phyloP scores from a whole-genome alignment of 2,797 vertebrate genomes.

The Mus caroli region DNA sequence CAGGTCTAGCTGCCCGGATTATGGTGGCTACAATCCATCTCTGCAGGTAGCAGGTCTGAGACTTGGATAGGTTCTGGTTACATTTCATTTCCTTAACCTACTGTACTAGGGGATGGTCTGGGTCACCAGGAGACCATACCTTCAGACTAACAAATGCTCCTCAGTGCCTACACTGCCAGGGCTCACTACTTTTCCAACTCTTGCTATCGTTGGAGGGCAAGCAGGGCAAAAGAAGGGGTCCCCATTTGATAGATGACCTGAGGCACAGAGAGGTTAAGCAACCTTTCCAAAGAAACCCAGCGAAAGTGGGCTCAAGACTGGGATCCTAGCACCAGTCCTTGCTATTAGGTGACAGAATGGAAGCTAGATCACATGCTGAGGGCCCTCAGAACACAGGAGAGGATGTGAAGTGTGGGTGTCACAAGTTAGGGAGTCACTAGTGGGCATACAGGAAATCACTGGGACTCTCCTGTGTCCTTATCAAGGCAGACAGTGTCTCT shows the following conservation, averaged over 20 bases:
- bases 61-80: not conserved
- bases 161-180: not conserved
- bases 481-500: not conserved
- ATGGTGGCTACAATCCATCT: not conserved
- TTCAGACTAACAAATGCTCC: not conserved
- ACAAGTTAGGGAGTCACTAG: not conserved
- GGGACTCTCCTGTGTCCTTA: constrained; percentile 29
- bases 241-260: not conserved
- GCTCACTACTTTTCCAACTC: not conserved
- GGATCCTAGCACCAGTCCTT: not conserved
- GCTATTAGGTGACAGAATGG: not conserved
- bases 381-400: not conserved
- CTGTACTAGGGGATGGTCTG: not conserved
- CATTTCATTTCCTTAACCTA: not conserved
- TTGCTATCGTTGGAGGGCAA: not conserved
- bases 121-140: not conserved
- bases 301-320: not conserved
- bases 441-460: not conserved
- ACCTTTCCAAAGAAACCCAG: not conserved
- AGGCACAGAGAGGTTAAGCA: not conserved
- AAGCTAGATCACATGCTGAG: not conserved
- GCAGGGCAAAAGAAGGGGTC: not conserved
- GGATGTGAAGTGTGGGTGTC: not conserved
- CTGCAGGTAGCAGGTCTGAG: not conserved
- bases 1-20: too few species aligned